Percentiles rank a stretch among this genome's conserved stretches.
phyloP scores from a whole-genome alignment of 1,140 invertebrate species.

The Drosophila nikananu region DNA sequence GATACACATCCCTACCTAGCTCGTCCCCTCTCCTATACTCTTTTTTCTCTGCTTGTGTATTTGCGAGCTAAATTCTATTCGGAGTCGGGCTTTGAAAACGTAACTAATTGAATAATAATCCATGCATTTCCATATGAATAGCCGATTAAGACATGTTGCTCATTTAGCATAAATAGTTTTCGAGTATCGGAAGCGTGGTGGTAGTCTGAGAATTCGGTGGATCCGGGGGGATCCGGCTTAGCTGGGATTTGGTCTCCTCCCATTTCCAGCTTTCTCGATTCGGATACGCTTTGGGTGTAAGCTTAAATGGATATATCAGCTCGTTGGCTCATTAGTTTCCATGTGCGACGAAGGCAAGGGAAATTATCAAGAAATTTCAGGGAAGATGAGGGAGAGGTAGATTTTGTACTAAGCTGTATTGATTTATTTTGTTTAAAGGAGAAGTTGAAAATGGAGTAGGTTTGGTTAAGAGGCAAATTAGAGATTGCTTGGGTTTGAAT shows the following conservation, averaged over 20 bases:
- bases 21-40: constrained; percentile 18
- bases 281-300: constrained; percentile 16
- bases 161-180: constrained; percentile 74
- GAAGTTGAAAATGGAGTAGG: no score
- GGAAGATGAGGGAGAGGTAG: neutral
- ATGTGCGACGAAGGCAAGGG: constrained; percentile 32
- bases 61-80: constrained; percentile 46
- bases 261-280: constrained; percentile 1
- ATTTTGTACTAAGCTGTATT: constrained; percentile 9
- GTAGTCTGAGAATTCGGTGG: constrained; percentile 6
- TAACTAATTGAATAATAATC: constrained; percentile 83
- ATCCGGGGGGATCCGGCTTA: constrained; percentile 20
- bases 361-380: constrained; percentile 60
- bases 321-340: constrained; percentile 31
- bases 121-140: constrained; percentile 80
- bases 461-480: neutral
- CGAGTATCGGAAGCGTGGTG: constrained; percentile 42
- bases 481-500: neutral
- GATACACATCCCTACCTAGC: constrained; percentile 32
- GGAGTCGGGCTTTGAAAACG: constrained; percentile 50
- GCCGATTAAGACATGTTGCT: constrained; percentile 77
- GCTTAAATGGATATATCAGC: constrained; percentile 39
- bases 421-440: constrained; percentile 2
- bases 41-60: constrained; percentile 8
- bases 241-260: constrained; percentile 11